Percentiles rank a stretch among this genome's conserved stretches.
Evolutionary conservation across 2,888 invertebrate species (phyloP).

Genomic region (Eucera pruinosa): DNA sequence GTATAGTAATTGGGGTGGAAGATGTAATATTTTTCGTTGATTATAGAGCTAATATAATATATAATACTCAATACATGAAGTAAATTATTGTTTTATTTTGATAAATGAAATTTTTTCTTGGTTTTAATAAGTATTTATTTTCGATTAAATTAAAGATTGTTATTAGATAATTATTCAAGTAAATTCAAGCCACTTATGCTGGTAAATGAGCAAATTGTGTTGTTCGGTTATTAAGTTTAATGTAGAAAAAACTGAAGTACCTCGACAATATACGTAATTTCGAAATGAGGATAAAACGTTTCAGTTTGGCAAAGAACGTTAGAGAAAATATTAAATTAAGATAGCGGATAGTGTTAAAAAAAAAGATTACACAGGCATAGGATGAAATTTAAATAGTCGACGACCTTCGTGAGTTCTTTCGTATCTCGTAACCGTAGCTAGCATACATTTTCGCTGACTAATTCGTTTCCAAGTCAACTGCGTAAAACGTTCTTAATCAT

Average conservation of each 20-base stretch:
- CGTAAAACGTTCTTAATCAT: conserved; percentile 18
- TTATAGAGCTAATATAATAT: too few species aligned
- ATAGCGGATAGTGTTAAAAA: conserved; percentile 9
- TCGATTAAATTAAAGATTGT: too few species aligned
- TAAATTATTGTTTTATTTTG: too few species aligned
- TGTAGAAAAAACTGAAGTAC: background rate
- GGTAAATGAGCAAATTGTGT: too few species aligned
- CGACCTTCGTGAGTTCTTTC: conserved; percentile 52
- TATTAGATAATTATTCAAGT: too few species aligned
- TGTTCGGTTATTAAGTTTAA: background rate
- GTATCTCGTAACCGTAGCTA: conserved; percentile 42
- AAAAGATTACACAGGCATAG: conserved; percentile 18
- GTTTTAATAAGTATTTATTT: too few species aligned
- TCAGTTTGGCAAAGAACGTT: background rate
- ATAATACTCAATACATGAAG: too few species aligned
- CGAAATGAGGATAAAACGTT: background rate
- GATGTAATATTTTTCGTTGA: too few species aligned
- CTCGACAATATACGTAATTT: too few species aligned
- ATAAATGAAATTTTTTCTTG: too few species aligned
- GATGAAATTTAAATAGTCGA: conserved; percentile 60
- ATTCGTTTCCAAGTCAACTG: conserved; percentile 35
- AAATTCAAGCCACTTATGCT: too few species aligned
- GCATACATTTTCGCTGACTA: conserved; percentile 44
- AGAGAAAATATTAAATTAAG: conserved; percentile 17
- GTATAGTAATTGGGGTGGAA: too few species aligned